phyloP scores from a whole-genome alignment of 2,797 vertebrate species.

The Stomatorhinus walkeri region DNA sequence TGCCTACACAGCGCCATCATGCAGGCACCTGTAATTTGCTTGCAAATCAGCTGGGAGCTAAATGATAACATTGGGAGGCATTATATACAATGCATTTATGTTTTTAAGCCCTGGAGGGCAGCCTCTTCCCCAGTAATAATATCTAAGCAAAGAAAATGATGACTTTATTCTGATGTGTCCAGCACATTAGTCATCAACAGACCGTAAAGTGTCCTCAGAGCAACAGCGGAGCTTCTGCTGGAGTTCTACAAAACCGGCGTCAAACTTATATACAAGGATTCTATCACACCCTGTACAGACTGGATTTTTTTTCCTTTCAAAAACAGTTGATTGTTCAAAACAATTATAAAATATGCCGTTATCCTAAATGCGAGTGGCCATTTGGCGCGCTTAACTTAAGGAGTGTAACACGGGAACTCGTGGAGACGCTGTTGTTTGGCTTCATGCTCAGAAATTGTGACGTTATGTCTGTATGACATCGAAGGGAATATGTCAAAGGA shows the following conservation, averaged over 20 bases:
- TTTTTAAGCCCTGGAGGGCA: conserved; percentile 8
- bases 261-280: conserved; percentile 46
- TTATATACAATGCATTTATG: conserved; percentile 15
- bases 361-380: conserved; percentile 4
- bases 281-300: conserved; percentile 30
- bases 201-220: conserved; percentile 54
- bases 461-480: neutral
- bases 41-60: conserved; percentile 4
- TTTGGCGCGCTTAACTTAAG: neutral
- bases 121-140: conserved; percentile 13
- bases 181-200: conserved; percentile 54
- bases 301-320: conserved; percentile 21
- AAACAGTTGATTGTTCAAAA: conserved; percentile 25
- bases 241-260: conserved; percentile 55
- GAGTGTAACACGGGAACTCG: neutral
- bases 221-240: conserved; percentile 46
- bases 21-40: conserved; percentile 13
- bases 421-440: neutral
- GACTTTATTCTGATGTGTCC: conserved; percentile 4
- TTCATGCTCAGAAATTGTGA: neutral
- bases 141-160: conserved; percentile 12
- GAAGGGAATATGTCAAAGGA: neutral
- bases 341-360: conserved; percentile 9
- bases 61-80: conserved; percentile 12
- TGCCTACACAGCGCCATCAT: neutral